Evolutionary conservation across 2,797 vertebrate species (phyloP).

Genomic region (Pangasius djambal): DNA sequence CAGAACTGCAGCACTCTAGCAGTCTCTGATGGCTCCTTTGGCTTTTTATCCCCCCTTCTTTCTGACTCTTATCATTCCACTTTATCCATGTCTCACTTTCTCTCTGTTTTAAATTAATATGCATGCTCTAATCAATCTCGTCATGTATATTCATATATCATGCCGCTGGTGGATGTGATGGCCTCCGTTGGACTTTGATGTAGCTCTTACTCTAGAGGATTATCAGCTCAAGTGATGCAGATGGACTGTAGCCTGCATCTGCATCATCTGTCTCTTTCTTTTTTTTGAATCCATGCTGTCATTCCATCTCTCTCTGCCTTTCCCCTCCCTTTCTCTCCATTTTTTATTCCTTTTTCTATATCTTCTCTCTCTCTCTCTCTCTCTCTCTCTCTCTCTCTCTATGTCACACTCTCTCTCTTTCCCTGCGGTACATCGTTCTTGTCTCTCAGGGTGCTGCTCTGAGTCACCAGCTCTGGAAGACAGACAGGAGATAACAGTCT

Average conservation of each 20-base stretch:
- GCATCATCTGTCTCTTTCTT: constrained; percentile 22
- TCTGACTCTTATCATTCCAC: constrained; percentile 20
- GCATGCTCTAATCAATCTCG: constrained; percentile 19
- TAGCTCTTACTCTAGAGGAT: constrained; percentile 14
- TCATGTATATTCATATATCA: constrained; percentile 25
- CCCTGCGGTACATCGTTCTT: constrained; percentile 26
- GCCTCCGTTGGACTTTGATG: constrained; percentile 26
- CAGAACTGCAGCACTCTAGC: constrained; percentile 31
- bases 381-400: constrained; percentile 18
- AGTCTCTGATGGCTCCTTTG: background rate
- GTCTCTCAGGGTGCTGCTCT: constrained; percentile 50
- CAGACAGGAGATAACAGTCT: constrained; percentile 55
- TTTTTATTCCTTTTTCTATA: constrained; percentile 13
- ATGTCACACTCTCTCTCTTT: constrained; percentile 25
- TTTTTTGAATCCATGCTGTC: constrained; percentile 11
- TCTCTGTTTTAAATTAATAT: constrained; percentile 26
- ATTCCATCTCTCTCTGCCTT: constrained; percentile 10
- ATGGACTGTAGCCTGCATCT: constrained; percentile 26
- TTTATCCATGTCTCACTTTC: constrained; percentile 19
- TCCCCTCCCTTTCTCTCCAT: constrained; percentile 1
- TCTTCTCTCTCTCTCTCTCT: background rate
- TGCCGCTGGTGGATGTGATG: constrained; percentile 1
- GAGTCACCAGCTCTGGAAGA: constrained; percentile 52
- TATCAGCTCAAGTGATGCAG: background rate
- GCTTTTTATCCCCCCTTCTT: background rate